These are phyloP conservation scores for Hippocampus abdominalis DNA, from an alignment of 2,113 vertebrate species.

Conservation along the genomic window DNA sequence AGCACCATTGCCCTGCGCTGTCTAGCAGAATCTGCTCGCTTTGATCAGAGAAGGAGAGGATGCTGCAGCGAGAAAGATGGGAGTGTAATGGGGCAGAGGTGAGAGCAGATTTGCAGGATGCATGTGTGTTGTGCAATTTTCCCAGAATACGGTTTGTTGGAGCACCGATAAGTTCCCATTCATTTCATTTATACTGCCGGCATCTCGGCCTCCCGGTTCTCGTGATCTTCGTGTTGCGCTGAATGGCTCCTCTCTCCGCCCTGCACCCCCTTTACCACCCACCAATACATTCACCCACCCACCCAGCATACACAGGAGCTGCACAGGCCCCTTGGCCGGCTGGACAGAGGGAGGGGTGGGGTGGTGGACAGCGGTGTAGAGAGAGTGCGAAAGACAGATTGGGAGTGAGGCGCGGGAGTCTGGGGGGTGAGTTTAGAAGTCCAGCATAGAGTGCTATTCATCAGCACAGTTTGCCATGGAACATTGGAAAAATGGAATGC, in stretches of 20 bases:
- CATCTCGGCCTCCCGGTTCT: constrained; percentile 75
- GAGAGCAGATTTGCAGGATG: constrained; percentile 16
- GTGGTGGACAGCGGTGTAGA: constrained; percentile 52
- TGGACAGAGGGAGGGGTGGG: constrained; percentile 37
- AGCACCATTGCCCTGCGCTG: constrained; percentile 21
- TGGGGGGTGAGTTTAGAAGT: constrained; percentile 44
- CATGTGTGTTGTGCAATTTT: constrained; percentile 44
- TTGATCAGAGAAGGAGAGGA: constrained; percentile 34
- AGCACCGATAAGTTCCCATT: constrained; percentile 41
- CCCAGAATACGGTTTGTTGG: constrained; percentile 32
- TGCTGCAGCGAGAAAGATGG: constrained; percentile 6
- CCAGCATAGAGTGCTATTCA: constrained; percentile 66
- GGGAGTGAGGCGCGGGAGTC: too few relatives aligned
- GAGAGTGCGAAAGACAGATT: constrained; percentile 44
- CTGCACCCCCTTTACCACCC: constrained; percentile 58
- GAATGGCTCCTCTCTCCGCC: constrained; percentile 58
- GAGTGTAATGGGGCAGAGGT: neutral
- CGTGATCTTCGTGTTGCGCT: constrained; percentile 70
- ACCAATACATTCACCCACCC: constrained; percentile 35
- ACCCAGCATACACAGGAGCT: constrained; percentile 55
- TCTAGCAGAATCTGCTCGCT: constrained; percentile 26
- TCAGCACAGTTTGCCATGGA: constrained; percentile 71
- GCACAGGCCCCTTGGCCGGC: constrained; percentile 61
- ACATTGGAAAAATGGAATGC: constrained; percentile 74
- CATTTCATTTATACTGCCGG: constrained; percentile 45